Conservation (phyloP, 2,113 vertebrate genomes). For the Acanthisitta chloris region DNA sequence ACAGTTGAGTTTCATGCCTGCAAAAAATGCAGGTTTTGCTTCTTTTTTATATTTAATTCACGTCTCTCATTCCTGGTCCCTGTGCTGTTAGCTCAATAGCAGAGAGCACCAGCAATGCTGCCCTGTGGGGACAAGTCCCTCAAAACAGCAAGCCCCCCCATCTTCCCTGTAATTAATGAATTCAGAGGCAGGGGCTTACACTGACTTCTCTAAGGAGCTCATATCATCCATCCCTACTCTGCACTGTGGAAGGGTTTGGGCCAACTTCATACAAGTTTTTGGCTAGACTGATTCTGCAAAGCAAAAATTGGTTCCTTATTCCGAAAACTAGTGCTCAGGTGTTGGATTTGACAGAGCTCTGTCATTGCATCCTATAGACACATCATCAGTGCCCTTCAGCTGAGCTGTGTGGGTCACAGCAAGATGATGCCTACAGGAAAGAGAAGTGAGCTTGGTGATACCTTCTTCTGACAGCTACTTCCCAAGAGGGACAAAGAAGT, state of each 20-base stretch:
- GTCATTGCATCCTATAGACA: not conserved
- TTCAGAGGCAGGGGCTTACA: accelerated
- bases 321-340: not conserved
- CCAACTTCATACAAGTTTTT: not conserved
- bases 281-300: not conserved
- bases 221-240: not conserved
- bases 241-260: not conserved
- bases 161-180: not conserved
- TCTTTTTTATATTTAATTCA: not conserved
- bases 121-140: not conserved
- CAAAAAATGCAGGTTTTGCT: not conserved
- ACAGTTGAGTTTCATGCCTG: not conserved
- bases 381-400: not conserved
- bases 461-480: not conserved
- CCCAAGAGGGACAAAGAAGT: not conserved
- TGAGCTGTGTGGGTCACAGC: not conserved
- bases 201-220: accelerated
- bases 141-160: not conserved
- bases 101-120: not conserved
- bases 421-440: not conserved
- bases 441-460: not conserved
- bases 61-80: not conserved
- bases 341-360: not conserved
- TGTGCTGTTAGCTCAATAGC: not conserved
- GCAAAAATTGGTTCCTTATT: not conserved